Evolutionary conservation across 2,113 vertebrate species (phyloP), one percentile per base, ranked within the genome.

Genomic region (Chaenogobius annularis): DNA sequence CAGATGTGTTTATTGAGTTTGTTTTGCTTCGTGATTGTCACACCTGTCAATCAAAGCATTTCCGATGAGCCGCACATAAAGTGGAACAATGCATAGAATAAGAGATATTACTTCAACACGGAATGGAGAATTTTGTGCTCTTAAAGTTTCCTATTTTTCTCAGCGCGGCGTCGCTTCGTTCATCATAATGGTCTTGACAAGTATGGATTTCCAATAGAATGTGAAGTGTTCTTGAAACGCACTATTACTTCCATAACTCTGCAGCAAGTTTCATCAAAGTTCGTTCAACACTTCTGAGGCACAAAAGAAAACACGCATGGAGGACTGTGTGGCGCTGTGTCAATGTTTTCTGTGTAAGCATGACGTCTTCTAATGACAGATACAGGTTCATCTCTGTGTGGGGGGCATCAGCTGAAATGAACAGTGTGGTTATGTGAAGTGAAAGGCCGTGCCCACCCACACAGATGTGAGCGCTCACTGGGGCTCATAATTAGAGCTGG

Each of bases 361-460:
- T 23, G 20, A 11, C 1, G 22, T 7, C 10, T 35, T 59, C 1
- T 59, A 31, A 59, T 35, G 14, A 13, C 23, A 31, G 23, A 14
- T 35, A 8, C 26, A 59, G 56, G 56, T 59, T 8, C 56, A 17
- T 26, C 56, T 31, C 7, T 59, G 23, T 59, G 56, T 59, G 13
- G 56, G 31, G 11, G 61, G 35, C 10, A 40, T 63, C 40, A 63
- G 15, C 35, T n/a, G 15, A 63, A 63, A 40, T 62, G 59, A 62
- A 62, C 31, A 37, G 7, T 62, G 35, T 19, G 35, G 15, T 40
- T 63, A 19, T 63, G 17, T 63, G 31, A 40, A 63, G 17, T 19
- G 35, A 63, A 63, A 63, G 61, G 35, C 17, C 61, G 19, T 62
- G 35, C 35, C 17, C 61, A 40, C 61, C 61, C 61, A 63, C 61